Conservation (phyloP, 1,140 invertebrate genomes). For the Ectropis grisescens region DNA sequence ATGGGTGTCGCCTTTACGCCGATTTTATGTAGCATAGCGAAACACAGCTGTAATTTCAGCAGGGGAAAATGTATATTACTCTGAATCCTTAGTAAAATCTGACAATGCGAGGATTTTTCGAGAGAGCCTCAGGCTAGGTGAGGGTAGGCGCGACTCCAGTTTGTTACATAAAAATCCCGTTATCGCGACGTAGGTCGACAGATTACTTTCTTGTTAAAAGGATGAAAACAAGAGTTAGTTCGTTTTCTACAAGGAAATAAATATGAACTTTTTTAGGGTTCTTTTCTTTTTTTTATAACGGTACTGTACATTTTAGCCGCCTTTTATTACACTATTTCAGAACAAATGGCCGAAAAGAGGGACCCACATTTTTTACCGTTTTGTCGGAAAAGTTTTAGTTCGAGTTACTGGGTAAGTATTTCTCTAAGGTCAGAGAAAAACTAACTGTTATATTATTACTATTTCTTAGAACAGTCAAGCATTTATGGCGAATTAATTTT, state of each 20-base stretch:
- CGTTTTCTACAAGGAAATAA: conserved; percentile 48
- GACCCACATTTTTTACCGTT: too few species aligned
- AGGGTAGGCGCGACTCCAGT: conserved; percentile 60
- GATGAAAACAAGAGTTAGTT: conserved; percentile 59
- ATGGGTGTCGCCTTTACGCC: conserved; percentile 43
- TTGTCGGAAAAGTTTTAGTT: conserved; percentile 1
- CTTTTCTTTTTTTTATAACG: conserved; percentile 19
- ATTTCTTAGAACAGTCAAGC: too few species aligned
- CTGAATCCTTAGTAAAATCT: conserved; percentile 51
- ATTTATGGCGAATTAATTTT: too few species aligned
- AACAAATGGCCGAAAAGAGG: conserved; percentile 1
- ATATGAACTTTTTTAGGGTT: conserved; percentile 35
- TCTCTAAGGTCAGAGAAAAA: too few species aligned
- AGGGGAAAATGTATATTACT: conserved; percentile 58
- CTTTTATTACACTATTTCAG: conserved; percentile 17
- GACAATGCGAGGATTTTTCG: conserved; percentile 56
- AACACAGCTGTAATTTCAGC: conserved; percentile 58
- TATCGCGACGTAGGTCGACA: conserved; percentile 57
- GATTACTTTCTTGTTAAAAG: conserved; percentile 67
- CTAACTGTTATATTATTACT: too few species aligned
- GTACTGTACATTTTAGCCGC: conserved; percentile 13
- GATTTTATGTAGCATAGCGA: conserved; percentile 55
- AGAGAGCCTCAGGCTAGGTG: conserved; percentile 53
- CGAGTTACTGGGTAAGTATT: too few species aligned
- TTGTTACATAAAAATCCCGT: conserved; percentile 68